A percentile compares a stretch with the other conserved stretches of the same genome.
Evolutionary conservation across 2,888 invertebrate species (phyloP).

Genomic region (Acanthosepion pharaonis): DNA sequence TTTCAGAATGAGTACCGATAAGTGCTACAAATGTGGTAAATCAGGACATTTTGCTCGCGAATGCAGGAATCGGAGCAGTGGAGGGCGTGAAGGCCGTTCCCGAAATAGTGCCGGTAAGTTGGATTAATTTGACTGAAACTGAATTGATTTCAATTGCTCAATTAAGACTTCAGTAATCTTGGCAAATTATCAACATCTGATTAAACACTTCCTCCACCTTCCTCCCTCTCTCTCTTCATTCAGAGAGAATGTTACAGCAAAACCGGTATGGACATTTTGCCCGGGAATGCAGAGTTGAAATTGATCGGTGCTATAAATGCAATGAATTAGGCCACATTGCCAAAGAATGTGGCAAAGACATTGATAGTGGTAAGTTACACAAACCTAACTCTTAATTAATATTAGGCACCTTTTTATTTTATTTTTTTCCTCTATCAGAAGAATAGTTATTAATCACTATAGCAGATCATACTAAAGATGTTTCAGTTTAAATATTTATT

Average conservation of each 20-base stretch:
- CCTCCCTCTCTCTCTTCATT: constrained; percentile 48
- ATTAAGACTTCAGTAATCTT: too few species aligned
- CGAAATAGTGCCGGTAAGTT: constrained; percentile 37
- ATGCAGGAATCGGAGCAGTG: constrained; percentile 62
- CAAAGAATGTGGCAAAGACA: constrained; percentile 68
- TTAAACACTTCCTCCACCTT: too few species aligned
- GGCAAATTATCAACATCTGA: too few species aligned
- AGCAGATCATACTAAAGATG: too few species aligned
- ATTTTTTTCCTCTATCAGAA: background rate
- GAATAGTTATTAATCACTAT: too few species aligned
- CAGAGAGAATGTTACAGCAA: constrained; percentile 94
- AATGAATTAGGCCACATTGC: constrained; percentile 82
- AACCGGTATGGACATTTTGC: constrained; percentile 82
- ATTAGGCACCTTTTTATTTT: too few species aligned
- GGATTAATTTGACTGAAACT: too few species aligned
- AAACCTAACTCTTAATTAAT: background rate
- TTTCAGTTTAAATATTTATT: too few species aligned
- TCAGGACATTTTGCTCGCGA: constrained; percentile 74
- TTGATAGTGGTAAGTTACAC: constrained; percentile 63
- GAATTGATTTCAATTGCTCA: too few species aligned
- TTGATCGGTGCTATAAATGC: constrained; percentile 82
- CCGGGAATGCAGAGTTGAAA: constrained; percentile 83
- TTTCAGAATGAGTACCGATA: constrained; percentile 52
- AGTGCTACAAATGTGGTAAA: constrained; percentile 73
- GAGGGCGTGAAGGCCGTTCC: constrained; percentile 52